Evolutionary conservation across 2,113 vertebrate species (phyloP).

Genomic region (Cephalophus harveyi): DNA sequence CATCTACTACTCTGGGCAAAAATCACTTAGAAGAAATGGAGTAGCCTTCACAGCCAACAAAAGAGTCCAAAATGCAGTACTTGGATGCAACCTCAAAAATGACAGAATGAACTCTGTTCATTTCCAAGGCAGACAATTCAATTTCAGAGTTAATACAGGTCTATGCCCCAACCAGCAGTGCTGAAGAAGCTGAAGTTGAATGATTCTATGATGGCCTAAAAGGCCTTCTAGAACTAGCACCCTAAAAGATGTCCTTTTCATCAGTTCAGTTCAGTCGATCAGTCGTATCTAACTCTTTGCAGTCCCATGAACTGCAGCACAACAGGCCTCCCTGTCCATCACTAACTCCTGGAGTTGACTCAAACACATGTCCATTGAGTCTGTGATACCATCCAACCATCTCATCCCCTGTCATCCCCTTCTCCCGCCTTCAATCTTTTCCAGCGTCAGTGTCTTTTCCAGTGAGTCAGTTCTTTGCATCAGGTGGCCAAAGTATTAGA

Average conservation of each 20-base stretch:
- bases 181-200: not conserved
- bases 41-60: not conserved
- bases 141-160: not conserved
- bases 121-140: not conserved
- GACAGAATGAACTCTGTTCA: not conserved
- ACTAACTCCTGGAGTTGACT: not conserved
- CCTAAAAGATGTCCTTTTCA: not conserved
- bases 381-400: not conserved
- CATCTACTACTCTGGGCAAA: not conserved
- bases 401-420: not conserved
- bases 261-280: not conserved
- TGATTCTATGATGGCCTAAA: accelerated
- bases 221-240: not conserved
- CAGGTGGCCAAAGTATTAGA: not conserved
- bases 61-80: not conserved
- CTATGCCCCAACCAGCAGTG: not conserved
- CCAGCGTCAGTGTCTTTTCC: not conserved
- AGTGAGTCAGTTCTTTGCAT: not conserved
- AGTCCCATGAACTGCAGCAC: not conserved
- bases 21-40: not conserved
- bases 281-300: not conserved
- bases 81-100: not conserved
- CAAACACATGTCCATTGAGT: not conserved
- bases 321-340: not conserved
- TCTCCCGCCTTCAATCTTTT: not conserved